phyloP scores from a whole-genome alignment of 2,797 vertebrate species.

The Enteromius trimaculatus region DNA sequence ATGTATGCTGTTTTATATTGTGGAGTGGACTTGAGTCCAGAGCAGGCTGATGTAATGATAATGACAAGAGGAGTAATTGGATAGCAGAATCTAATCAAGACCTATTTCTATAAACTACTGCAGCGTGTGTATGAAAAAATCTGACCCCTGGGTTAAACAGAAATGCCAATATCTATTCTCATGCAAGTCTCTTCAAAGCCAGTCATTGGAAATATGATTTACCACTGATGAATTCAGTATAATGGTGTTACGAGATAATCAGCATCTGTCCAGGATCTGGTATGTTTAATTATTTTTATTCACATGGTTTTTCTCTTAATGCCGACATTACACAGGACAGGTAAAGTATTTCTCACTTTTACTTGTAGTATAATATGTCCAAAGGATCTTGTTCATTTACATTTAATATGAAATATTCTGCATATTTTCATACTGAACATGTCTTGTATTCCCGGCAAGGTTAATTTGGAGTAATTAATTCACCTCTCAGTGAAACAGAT shows the following conservation, averaged over 20 bases:
- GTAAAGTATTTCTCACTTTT: background rate
- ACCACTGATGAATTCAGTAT: slow-evolving; percentile 27
- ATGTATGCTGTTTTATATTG: slow-evolving; percentile 27
- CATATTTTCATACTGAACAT: slow-evolving; percentile 7
- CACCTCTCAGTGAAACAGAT: slow-evolving; percentile 48
- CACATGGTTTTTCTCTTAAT: background rate
- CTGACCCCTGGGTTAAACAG: slow-evolving; percentile 55
- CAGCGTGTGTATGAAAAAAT: slow-evolving; percentile 41
- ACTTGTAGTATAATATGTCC: slow-evolving; percentile 13
- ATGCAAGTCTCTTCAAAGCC: slow-evolving; percentile 51
- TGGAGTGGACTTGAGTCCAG: background rate
- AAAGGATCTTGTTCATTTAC: slow-evolving; percentile 13
- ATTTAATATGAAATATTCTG: background rate
- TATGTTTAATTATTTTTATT: slow-evolving; percentile 39
- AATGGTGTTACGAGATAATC: slow-evolving; percentile 37
- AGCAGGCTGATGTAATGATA: slow-evolving; percentile 46
- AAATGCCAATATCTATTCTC: slow-evolving; percentile 55
- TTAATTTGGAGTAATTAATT: slow-evolving; percentile 54
- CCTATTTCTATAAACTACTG: slow-evolving; percentile 41
- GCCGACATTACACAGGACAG: background rate
- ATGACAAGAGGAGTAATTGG: slow-evolving; percentile 57
- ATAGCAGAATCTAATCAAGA: slow-evolving; percentile 57
- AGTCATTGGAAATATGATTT: slow-evolving; percentile 51
- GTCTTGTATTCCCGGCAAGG: slow-evolving; percentile 29
- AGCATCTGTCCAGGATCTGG: slow-evolving; percentile 12